Evolutionary conservation across 1,140 invertebrate genomes (phyloP).

Genomic region (Tribolium castaneum): DNA sequence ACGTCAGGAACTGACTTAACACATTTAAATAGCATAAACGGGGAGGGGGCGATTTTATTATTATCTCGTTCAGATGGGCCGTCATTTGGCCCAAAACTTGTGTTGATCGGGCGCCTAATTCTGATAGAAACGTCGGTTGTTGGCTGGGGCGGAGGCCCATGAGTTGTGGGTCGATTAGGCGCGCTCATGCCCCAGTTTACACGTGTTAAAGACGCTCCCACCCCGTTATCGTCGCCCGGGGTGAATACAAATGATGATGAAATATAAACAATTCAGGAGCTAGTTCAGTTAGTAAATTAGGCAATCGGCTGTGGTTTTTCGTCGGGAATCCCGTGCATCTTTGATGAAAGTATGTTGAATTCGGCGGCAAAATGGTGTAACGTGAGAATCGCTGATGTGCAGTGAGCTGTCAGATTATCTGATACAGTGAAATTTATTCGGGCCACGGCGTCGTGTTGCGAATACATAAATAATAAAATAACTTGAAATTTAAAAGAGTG

Average conservation of each 20-base stretch:
- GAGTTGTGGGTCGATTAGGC: background rate
- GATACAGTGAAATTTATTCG: conserved; percentile 42
- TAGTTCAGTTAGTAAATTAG: background rate
- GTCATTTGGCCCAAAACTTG: background rate
- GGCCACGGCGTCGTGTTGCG: conserved; percentile 39
- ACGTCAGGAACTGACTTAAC: conserved; percentile 2
- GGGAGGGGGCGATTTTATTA: background rate
- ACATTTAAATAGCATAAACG: background rate
- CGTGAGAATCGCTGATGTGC: conserved; percentile 25
- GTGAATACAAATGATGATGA: background rate
- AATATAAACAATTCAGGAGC: background rate
- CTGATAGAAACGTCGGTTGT: no score
- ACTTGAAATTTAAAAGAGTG: conserved; percentile 20
- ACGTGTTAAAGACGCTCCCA: background rate
- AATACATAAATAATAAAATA: conserved; percentile 44
- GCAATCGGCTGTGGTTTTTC: background rate
- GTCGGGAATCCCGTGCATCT: background rate
- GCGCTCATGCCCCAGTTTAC: background rate
- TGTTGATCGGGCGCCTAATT: no score
- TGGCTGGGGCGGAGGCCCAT: no score
- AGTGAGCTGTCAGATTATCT: conserved; percentile 43
- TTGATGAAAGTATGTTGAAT: background rate
- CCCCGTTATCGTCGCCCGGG: background rate
- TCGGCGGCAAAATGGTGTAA: conserved; percentile 1
- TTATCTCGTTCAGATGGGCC: background rate